Evolutionary conservation across 1,140 invertebrate species (phyloP).

Genomic region (Drosophila tropicalis): DNA sequence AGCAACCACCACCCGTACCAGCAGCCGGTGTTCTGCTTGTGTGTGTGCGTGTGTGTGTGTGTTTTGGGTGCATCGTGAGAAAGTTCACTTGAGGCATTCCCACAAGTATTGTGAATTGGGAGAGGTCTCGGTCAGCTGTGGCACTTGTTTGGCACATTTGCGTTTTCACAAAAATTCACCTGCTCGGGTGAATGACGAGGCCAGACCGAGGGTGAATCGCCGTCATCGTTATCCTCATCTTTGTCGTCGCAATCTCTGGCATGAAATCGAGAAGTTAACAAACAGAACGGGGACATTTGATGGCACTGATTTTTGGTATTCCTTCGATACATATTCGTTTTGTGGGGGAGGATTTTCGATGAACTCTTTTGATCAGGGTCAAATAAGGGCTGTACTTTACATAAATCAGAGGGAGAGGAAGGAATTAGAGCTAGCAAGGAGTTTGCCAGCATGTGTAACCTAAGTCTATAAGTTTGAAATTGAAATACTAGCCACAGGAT

Average conservation of each 20-base stretch:
- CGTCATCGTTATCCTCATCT: constrained; percentile 33
- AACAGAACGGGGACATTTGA: constrained; percentile 51
- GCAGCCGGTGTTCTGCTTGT: constrained; percentile 58
- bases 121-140: constrained; percentile 61
- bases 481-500: too few species aligned
- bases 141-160: constrained; percentile 72
- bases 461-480: too few species aligned
- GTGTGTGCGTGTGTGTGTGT: constrained; percentile 1
- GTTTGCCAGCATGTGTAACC: neutral
- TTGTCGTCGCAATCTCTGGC: constrained; percentile 52
- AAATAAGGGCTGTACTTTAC: neutral
- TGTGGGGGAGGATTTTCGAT: constrained; percentile 64
- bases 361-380: constrained; percentile 37
- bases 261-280: constrained; percentile 77
- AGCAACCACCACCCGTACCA: constrained; percentile 68
- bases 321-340: constrained; percentile 30
- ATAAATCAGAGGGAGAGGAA: neutral
- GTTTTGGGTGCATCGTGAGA: constrained; percentile 75
- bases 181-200: constrained; percentile 51
- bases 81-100: constrained; percentile 81
- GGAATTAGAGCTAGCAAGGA: neutral
- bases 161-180: constrained; percentile 49
- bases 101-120: constrained; percentile 75
- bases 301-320: constrained; percentile 54
- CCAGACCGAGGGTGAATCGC: constrained; percentile 42